Evolutionary conservation across 1,140 invertebrate genomes (phyloP).

Genomic region (Limonius californicus): DNA sequence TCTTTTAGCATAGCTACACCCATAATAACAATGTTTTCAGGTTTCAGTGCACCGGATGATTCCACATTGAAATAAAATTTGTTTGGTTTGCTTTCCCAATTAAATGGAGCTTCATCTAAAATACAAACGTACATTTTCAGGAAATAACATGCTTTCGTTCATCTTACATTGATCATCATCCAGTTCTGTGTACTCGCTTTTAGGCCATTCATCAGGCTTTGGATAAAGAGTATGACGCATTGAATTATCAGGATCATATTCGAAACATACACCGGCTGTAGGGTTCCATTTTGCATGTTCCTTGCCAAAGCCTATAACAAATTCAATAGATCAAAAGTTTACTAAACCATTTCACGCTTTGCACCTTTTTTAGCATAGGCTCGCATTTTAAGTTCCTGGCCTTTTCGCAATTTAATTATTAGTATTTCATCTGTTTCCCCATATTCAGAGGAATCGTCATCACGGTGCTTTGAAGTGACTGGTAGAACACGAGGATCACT

Average conservation of each 20-base stretch:
- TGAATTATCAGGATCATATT: constrained; percentile 99
- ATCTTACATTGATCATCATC: constrained; percentile 81
- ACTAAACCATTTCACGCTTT: constrained; percentile 49
- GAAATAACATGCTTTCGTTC: background rate
- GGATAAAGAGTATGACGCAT: constrained; percentile 95
- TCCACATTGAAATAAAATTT: constrained; percentile 98
- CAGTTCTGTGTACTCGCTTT: constrained; percentile 93
- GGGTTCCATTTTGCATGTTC: constrained; percentile 99
- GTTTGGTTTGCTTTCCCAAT: constrained; percentile 91
- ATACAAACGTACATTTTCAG: too few relatives aligned
- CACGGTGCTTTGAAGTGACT: constrained; percentile 84
- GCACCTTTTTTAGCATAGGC: constrained; percentile 87
- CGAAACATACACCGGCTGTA: constrained; percentile 95
- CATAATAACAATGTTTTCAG: constrained; percentile 96
- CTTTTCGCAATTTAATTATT: constrained; percentile 96
- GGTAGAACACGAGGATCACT: constrained; percentile 88
- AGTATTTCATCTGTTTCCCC: constrained; percentile 94
- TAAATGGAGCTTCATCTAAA: constrained; percentile 86
- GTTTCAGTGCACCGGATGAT: constrained; percentile 87
- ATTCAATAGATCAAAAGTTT: background rate
- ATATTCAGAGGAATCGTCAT: constrained; percentile 90
- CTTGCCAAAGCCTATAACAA: constrained; percentile 84
- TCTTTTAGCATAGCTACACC: constrained; percentile 91
- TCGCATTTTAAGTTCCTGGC: constrained; percentile 92
- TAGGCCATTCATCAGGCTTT: constrained; percentile 99